phyloP scores from a whole-genome alignment of 2,113 vertebrate species.

The Dipodomys spectabilis region DNA sequence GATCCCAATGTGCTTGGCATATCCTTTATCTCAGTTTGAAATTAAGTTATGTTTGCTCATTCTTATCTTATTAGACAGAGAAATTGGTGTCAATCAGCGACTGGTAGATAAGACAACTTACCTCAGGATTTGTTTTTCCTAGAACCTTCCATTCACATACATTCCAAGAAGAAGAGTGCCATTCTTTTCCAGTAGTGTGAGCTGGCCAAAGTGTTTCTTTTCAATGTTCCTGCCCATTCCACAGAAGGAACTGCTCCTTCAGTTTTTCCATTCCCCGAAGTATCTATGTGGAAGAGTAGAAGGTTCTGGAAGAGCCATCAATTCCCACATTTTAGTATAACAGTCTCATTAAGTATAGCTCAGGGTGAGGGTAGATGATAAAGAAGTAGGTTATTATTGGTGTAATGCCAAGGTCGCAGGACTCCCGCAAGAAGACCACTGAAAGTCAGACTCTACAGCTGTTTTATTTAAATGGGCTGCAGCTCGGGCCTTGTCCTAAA shows the following conservation, averaged over 20 bases:
- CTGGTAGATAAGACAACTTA: background rate
- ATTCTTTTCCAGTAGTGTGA: background rate
- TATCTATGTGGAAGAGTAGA: background rate
- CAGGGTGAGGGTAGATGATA: background rate
- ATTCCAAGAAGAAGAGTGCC: background rate
- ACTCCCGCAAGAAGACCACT: no score
- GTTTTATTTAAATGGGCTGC: no score
- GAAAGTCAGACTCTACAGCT: no score
- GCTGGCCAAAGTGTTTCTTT: background rate
- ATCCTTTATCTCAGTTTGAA: constrained; percentile 28
- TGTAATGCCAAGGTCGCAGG: no score
- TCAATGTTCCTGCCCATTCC: background rate
- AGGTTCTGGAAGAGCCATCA: background rate
- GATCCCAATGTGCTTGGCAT: background rate
- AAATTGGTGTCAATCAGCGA: background rate
- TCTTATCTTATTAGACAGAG: constrained; percentile 1
- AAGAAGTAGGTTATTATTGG: background rate
- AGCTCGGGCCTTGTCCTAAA: no score
- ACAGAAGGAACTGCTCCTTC: background rate
- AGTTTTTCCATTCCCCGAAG: background rate
- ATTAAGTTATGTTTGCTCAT: background rate
- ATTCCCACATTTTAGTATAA: background rate
- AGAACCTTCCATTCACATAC: background rate
- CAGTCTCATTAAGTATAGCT: background rate
- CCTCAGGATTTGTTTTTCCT: background rate